Evolutionary conservation across 2,113 vertebrate genomes (phyloP).

Genomic region (Corydoras maculifer): DNA sequence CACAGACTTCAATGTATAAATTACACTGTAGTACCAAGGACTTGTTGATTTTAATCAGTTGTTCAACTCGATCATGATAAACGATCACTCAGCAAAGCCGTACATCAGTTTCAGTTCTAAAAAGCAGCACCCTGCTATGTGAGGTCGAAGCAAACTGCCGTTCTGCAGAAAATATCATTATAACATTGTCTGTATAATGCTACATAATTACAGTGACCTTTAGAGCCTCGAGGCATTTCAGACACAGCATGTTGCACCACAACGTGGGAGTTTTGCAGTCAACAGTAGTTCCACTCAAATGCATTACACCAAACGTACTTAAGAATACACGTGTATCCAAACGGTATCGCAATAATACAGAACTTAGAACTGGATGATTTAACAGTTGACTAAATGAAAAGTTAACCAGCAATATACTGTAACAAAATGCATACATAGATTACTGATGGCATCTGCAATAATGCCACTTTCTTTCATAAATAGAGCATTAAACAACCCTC

Average conservation of each 20-base stretch:
- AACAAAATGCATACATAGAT: too few species aligned
- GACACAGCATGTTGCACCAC: constrained; percentile 6
- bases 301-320: background rate
- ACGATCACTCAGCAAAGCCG: background rate
- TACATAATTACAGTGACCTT: constrained; percentile 27
- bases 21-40: background rate
- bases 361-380: too few species aligned
- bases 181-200: constrained; percentile 8
- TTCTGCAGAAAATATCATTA: constrained; percentile 21
- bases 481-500: background rate
- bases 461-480: too few species aligned
- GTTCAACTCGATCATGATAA: background rate
- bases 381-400: too few species aligned
- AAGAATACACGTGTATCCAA: too few species aligned
- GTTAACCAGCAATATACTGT: too few species aligned
- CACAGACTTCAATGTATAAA: background rate
- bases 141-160: constrained; percentile 11
- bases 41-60: background rate
- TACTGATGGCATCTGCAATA: too few species aligned
- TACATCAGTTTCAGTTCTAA: constrained; percentile 26
- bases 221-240: constrained; percentile 10
- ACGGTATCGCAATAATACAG: too few species aligned
- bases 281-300: background rate
- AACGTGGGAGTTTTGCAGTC: background rate
- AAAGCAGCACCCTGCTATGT: constrained; percentile 7